phyloP scores from a whole-genome alignment of 2,888 invertebrate genomes.

The Archips xylosteana region DNA sequence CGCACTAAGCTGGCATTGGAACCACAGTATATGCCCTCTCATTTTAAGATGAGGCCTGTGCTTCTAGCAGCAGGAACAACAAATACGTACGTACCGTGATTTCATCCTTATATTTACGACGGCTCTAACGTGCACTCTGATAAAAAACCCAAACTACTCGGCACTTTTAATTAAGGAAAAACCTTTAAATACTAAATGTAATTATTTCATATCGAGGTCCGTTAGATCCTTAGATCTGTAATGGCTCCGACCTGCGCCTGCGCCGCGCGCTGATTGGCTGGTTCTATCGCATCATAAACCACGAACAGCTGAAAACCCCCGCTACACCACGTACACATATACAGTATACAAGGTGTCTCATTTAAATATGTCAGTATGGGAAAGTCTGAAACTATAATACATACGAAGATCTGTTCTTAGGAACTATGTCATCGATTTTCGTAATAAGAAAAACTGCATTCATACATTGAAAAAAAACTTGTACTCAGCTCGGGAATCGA shows the following conservation, averaged over 20 bases:
- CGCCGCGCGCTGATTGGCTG: conserved; percentile 34
- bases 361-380: too few species aligned
- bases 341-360: too few species aligned
- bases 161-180: conserved; percentile 40
- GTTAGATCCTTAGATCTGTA: conserved; percentile 41
- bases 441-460: too few species aligned
- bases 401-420: too few species aligned
- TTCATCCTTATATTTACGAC: not conserved
- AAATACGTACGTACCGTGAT: not conserved
- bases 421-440: too few species aligned
- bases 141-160: conserved; percentile 33
- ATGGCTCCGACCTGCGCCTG: conserved; percentile 14
- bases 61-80: not conserved
- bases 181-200: conserved; percentile 40
- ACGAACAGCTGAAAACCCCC: conserved; percentile 11
- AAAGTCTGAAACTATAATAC: too few species aligned
- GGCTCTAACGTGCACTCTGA: conserved; percentile 31
- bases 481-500: too few species aligned
- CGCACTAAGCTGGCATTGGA: too few species aligned
- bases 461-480: too few species aligned
- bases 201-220: conserved; percentile 38
- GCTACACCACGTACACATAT: not conserved
- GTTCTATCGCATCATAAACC: conserved; percentile 7
- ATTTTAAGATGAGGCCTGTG: too few species aligned
- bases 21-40: too few species aligned